Evolutionary conservation across 35 echinoderm and acorn worm species (phyloP).

Genomic region (Ophioderma brevispina): DNA sequence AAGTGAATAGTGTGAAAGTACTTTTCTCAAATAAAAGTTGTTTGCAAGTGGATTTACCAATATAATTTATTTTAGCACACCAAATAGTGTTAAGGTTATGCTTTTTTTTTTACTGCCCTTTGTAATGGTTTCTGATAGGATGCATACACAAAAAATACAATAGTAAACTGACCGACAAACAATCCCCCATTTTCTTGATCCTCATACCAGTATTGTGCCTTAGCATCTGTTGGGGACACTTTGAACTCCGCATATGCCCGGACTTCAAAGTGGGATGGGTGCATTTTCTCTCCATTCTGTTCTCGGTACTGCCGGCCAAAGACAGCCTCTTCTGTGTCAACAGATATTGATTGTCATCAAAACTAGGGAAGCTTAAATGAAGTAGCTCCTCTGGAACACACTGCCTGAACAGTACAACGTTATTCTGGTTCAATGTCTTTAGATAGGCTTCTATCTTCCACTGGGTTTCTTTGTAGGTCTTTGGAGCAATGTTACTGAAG

Average conservation of each 20-base stretch:
- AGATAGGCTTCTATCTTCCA: background rate
- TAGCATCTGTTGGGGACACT: background rate
- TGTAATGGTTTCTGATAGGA: too few relatives aligned
- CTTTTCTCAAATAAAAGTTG: too few relatives aligned
- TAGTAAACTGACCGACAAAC: background rate
- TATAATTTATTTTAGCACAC: too few relatives aligned
- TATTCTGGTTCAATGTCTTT: background rate
- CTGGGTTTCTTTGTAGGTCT: background rate
- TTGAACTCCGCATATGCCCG: slow-evolving; percentile 1
- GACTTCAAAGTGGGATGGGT: background rate
- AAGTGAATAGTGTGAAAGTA: too few relatives aligned
- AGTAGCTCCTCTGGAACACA: background rate
- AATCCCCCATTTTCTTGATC: background rate
- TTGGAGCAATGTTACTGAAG: background rate
- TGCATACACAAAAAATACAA: too few relatives aligned
- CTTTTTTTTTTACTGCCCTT: too few relatives aligned
- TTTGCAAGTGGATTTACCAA: too few relatives aligned
- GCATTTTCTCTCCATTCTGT: background rate
- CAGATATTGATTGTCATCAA: background rate
- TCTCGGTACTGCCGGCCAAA: background rate
- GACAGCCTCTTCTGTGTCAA: background rate
- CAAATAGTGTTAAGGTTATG: too few relatives aligned
- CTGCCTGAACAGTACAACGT: background rate
- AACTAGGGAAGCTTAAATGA: too few relatives aligned
- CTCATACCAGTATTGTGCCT: background rate